Evolutionary conservation across 2,797 vertebrate genomes (phyloP).

Genomic region (Enteromius paludinosus): DNA sequence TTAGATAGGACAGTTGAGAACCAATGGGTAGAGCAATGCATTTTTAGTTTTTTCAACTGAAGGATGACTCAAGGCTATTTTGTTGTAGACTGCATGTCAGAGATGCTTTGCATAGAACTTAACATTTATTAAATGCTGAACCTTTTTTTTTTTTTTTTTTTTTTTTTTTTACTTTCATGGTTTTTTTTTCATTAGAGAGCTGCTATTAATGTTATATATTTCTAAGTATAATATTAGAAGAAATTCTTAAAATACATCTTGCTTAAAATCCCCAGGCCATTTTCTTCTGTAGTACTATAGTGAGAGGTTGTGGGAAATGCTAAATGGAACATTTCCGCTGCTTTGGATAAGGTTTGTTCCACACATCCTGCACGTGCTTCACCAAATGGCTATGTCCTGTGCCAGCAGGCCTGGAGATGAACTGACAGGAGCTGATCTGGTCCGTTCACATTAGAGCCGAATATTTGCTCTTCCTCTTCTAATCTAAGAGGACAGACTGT

Average conservation of each 20-base stretch:
- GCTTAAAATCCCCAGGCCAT: neutral
- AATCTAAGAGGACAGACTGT: neutral
- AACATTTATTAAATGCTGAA: neutral
- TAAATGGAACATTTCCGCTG: neutral
- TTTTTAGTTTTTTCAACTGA: neutral
- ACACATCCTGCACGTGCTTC: neutral
- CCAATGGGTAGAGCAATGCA: neutral
- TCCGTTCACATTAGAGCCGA: neutral
- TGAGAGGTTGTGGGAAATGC: neutral
- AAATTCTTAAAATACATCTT: neutral
- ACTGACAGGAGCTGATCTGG: constrained; percentile 3
- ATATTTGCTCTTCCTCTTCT: neutral
- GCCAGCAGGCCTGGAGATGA: constrained; percentile 43
- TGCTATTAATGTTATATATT: neutral
- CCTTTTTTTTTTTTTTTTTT: neutral
- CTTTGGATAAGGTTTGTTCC: constrained; percentile 10
- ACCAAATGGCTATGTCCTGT: constrained; percentile 43
- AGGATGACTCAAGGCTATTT: neutral
- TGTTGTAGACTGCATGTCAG: neutral
- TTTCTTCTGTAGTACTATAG: neutral
- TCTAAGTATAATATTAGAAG: neutral
- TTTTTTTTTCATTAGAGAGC: neutral
- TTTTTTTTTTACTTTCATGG: neutral
- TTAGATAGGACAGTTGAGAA: neutral
- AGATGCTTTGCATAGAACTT: neutral